Percentiles rank a stretch among this genome's conserved stretches.
These are phyloP conservation scores for Amyelois transitella DNA, from an alignment of 1,140 invertebrate genomes.

Conservation along the genomic window DNA sequence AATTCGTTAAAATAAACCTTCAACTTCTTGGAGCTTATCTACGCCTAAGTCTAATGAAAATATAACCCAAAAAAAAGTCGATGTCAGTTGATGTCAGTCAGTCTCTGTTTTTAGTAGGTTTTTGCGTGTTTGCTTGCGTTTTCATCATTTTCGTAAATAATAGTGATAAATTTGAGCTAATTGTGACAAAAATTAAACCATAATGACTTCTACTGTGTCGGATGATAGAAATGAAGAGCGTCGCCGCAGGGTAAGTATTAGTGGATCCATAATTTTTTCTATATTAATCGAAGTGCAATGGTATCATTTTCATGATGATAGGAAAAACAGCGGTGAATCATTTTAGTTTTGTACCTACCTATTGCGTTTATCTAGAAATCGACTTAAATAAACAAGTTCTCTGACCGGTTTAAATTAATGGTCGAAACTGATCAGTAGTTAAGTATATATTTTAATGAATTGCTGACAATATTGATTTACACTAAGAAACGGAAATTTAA, in stretches of 20 bases:
- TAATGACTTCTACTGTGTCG: slow-evolving; percentile 49
- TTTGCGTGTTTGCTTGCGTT: background rate
- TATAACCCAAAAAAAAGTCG: too few species aligned
- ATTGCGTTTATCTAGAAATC: slow-evolving; percentile 11
- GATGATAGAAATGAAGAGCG: slow-evolving; percentile 58
- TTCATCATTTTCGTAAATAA: too few species aligned
- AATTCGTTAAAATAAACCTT: too few species aligned
- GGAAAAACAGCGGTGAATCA: slow-evolving; percentile 17
- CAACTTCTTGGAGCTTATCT: too few species aligned
- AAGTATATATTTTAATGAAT: background rate
- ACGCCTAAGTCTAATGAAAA: too few species aligned
- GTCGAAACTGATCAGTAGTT: background rate
- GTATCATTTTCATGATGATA: too few species aligned
- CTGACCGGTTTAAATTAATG: slow-evolving; percentile 12
- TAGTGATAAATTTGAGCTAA: too few species aligned
- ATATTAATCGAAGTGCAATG: background rate
- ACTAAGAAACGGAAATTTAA: background rate
- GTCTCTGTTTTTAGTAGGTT: too few species aligned
- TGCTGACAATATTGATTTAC: background rate
- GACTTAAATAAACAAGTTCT: slow-evolving; percentile 9
- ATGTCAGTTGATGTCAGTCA: too few species aligned
- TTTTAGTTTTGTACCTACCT: slow-evolving; percentile 8
- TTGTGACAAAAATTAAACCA: background rate
- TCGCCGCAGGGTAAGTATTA: slow-evolving; percentile 49
- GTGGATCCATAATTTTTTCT: background rate